Conservation (phyloP, 1,140 invertebrate species). For the Tetramorium parvispinum region DNA sequence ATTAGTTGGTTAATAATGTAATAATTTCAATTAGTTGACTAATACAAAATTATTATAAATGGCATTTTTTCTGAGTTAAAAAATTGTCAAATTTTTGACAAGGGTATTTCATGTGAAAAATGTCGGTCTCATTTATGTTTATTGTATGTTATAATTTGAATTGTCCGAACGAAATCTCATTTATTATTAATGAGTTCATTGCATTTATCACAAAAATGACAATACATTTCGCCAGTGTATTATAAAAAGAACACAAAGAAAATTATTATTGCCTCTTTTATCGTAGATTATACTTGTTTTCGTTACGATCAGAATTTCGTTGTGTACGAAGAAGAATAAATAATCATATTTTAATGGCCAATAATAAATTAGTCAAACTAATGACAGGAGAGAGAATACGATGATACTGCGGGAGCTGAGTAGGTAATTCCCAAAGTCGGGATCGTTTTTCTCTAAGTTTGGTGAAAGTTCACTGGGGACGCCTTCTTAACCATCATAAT, state of each 20-base stretch:
- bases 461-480: neutral
- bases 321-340: neutral
- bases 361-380: slow-evolving; percentile 61
- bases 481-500: neutral
- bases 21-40: slow-evolving; percentile 1
- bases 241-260: slow-evolving; percentile 59
- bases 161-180: slow-evolving; percentile 69
- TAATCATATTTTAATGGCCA: slow-evolving; percentile 59
- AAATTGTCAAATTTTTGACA: neutral
- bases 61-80: neutral
- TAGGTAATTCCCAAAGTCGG: neutral
- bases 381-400: neutral
- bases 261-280: slow-evolving; percentile 57
- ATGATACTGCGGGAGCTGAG: neutral
- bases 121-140: neutral
- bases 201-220: neutral
- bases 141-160: neutral
- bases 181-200: slow-evolving; percentile 41
- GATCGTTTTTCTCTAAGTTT: slow-evolving; percentile 25
- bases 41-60: neutral
- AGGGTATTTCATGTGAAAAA: neutral
- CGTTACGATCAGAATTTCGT: slow-evolving; percentile 61
- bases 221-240: neutral
- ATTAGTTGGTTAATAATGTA: slow-evolving; percentile 37
- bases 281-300: slow-evolving; percentile 46